Conservation (phyloP, 2,113 vertebrate species). For the Butastur rufipennis region DNA sequence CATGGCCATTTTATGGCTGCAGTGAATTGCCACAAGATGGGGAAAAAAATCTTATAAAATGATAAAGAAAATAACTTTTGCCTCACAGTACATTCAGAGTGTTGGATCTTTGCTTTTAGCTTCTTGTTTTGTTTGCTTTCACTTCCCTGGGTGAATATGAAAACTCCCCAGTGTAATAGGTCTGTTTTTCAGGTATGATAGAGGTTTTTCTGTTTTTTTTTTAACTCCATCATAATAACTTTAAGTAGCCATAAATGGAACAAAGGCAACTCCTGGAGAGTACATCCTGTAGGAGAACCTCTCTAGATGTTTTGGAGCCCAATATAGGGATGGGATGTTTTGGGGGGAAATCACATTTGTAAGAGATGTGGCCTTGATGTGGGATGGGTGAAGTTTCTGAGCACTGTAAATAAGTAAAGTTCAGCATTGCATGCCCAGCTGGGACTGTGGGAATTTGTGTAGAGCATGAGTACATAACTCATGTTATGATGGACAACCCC, state of each 20-base stretch:
- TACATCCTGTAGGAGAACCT: neutral
- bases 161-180: neutral
- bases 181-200: neutral
- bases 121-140: neutral
- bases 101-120: neutral
- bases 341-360: neutral
- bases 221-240: neutral
- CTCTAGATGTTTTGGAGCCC: neutral
- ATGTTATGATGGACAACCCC: neutral
- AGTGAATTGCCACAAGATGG: neutral
- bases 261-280: neutral
- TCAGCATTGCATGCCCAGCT: neutral
- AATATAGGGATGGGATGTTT: neutral
- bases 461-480: neutral
- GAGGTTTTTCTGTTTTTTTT: neutral
- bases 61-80: neutral
- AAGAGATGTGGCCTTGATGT: neutral
- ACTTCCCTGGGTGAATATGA: neutral
- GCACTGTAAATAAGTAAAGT: neutral
- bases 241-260: neutral
- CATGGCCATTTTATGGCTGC: neutral
- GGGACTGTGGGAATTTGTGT: neutral
- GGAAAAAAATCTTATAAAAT: neutral
- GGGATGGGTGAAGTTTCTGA: neutral
- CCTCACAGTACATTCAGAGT: neutral